Conservation (phyloP, 2,797 vertebrate genomes). For the Chromis chromis region DNA sequence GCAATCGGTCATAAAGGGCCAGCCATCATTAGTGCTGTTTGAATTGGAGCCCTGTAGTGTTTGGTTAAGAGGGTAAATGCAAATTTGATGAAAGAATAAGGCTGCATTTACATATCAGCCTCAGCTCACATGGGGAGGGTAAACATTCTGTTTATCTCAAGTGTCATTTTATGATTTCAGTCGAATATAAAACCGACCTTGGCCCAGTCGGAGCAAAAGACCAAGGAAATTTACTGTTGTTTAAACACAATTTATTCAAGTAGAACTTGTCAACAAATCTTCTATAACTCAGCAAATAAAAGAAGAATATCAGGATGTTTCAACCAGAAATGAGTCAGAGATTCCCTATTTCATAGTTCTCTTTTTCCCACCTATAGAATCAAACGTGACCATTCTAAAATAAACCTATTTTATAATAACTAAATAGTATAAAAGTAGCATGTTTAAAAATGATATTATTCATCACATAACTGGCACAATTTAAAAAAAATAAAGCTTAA, state of each 20-base stretch:
- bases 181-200: constrained; percentile 99
- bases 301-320: constrained; percentile 73
- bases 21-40: constrained; percentile 99
- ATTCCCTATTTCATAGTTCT: constrained; percentile 48
- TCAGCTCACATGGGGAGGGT: constrained; percentile 97
- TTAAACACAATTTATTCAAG: constrained; percentile 92
- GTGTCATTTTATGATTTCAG: constrained; percentile 99
- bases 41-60: constrained; percentile 98
- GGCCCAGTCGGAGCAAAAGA: constrained; percentile 92
- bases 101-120: constrained; percentile 99
- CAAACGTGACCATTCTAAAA: not conserved
- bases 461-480: not conserved
- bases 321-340: constrained; percentile 64
- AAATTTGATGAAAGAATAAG: constrained; percentile 99
- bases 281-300: constrained; percentile 86
- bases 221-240: constrained; percentile 94
- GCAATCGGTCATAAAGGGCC: constrained; percentile 97
- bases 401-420: not conserved
- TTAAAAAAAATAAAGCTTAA: not conserved
- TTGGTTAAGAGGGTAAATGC: constrained; percentile 99
- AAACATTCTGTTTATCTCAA: constrained; percentile 99
- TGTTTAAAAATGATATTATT: not conserved
- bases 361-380: not conserved
- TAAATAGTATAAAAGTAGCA: not conserved
- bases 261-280: constrained; percentile 91